These are phyloP conservation scores for Campoplex capitator DNA, from an alignment of 2,888 invertebrate genomes.

Conservation along the genomic window DNA sequence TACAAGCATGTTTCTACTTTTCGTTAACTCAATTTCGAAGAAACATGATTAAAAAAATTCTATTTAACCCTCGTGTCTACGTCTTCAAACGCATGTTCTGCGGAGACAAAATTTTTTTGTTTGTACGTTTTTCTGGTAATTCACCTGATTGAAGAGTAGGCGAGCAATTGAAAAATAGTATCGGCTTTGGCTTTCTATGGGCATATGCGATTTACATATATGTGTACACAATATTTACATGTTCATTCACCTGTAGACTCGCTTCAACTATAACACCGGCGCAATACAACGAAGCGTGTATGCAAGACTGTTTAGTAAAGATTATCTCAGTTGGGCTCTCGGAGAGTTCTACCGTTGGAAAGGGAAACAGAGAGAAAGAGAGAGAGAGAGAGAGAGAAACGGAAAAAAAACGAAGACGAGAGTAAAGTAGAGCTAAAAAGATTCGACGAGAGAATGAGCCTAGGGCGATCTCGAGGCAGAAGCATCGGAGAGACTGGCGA, in stretches of 20 bases:
- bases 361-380: constrained; percentile 12
- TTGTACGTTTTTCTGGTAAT: too few species aligned
- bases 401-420: constrained; percentile 20
- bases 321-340: constrained; percentile 19
- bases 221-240: neutral
- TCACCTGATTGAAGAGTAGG: too few species aligned
- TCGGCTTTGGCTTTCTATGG: too few species aligned
- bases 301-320: constrained; percentile 47
- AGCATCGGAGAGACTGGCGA: constrained; percentile 41
- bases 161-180: too few species aligned
- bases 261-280: constrained; percentile 26
- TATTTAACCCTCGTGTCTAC: too few species aligned
- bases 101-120: too few species aligned
- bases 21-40: too few species aligned
- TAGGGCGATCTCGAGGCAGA: constrained; percentile 32
- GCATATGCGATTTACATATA: neutral
- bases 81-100: too few species aligned
- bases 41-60: too few species aligned
- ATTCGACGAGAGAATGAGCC: constrained; percentile 37
- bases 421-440: constrained; percentile 25
- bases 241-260: neutral
- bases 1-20: too few species aligned
- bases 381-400: neutral
- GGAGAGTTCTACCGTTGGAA: neutral
- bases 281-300: constrained; percentile 49